Conservation (phyloP, 2,113 vertebrate species). For the Phrynosoma platyrhinos region DNA sequence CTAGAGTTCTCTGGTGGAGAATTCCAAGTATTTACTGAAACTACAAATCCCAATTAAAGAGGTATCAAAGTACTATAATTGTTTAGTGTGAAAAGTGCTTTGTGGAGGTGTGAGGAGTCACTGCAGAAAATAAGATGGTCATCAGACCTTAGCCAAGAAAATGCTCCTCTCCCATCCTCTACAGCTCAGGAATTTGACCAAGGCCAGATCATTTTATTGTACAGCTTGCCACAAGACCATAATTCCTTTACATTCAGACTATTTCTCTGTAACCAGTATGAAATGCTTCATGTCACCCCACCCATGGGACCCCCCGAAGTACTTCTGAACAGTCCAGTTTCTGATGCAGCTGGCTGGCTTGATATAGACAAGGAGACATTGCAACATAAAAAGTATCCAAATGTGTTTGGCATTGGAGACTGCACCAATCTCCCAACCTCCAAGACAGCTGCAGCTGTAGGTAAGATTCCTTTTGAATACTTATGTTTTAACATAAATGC, state of each 20-base stretch:
- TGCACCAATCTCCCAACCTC: conserved; percentile 94
- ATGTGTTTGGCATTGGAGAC: conserved; percentile 97
- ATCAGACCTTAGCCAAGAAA: too few species aligned
- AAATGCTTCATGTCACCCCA: conserved; percentile 97
- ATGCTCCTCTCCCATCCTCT: too few species aligned
- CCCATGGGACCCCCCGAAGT: conserved; percentile 91
- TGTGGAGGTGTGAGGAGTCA: too few species aligned
- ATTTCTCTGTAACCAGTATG: conserved; percentile 81
- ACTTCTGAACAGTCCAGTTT: conserved; percentile 83
- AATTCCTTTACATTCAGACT: neutral
- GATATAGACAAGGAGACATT: conserved; percentile 90
- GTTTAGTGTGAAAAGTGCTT: too few species aligned
- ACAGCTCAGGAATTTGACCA: too few species aligned
- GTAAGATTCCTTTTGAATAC: conserved; percentile 65
- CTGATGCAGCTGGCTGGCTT: conserved; percentile 87
- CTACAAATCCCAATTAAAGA: too few species aligned
- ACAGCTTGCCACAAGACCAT: too few species aligned
- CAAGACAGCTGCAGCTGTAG: conserved; percentile 92
- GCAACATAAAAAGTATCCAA: conserved; percentile 90
- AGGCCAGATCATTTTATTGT: too few species aligned
- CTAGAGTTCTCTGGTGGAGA: too few species aligned
- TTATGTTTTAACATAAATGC: neutral
- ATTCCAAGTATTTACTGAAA: too few species aligned
- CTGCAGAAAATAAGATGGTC: too few species aligned
- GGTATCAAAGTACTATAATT: too few species aligned